Percentiles rank a stretch among this genome's conserved stretches.
Evolutionary conservation across 2,888 invertebrate species (phyloP).

Genomic region (Diarsia rubi): DNA sequence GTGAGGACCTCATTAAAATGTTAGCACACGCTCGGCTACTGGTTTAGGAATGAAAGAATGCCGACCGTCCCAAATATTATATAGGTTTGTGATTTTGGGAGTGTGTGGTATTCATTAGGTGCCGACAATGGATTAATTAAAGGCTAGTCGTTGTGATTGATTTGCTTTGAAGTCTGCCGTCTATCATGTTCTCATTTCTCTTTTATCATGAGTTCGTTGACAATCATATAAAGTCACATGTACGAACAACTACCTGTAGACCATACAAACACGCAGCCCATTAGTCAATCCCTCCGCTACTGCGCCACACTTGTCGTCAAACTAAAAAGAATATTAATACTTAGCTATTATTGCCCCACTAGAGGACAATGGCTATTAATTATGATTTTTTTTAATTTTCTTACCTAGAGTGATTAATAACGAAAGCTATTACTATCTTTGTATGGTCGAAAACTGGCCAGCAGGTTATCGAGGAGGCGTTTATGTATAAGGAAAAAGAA

Average conservation of each 20-base stretch:
- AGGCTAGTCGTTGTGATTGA: neutral
- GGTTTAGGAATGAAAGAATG: slow-evolving; percentile 31
- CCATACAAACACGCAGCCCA: neutral
- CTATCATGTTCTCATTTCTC: neutral
- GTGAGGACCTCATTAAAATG: slow-evolving; percentile 24
- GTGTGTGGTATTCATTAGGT: neutral
- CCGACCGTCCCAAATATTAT: slow-evolving; percentile 8
- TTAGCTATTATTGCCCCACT: neutral
- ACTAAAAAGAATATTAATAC: neutral
- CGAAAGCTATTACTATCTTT: neutral
- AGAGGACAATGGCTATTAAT: neutral
- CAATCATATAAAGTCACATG: neutral
- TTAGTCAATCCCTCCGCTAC: neutral
- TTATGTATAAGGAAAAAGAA: neutral
- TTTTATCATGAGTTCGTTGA: neutral
- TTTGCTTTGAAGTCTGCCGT: neutral
- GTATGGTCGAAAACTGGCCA: neutral
- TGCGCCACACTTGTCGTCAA: neutral
- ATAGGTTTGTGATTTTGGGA: slow-evolving; percentile 1
- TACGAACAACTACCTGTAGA: neutral
- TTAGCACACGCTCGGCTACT: slow-evolving; percentile 21
- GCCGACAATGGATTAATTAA: slow-evolving; percentile 9
- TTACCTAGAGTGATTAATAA: neutral
- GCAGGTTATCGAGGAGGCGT: neutral
- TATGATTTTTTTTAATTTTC: too few relatives aligned